Conservation (phyloP, 2,797 vertebrate species). For the Alosa sapidissima region DNA sequence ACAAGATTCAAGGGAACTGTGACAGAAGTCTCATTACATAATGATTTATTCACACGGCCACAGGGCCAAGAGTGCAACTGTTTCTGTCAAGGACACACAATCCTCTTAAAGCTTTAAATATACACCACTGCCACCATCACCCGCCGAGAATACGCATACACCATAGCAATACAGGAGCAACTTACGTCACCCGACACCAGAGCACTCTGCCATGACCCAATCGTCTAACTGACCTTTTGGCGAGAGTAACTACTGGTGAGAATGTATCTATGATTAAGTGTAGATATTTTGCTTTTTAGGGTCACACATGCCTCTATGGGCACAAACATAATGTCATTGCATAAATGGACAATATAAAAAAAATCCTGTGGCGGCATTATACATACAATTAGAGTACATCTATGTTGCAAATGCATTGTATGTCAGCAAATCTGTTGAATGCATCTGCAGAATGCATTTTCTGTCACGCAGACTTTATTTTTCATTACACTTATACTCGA, state of each 20-base stretch:
- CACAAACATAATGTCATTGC: not conserved
- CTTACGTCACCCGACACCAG: not conserved
- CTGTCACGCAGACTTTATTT: not conserved
- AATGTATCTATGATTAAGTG: not conserved
- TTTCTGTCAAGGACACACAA: conserved; percentile 47
- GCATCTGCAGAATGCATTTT: not conserved
- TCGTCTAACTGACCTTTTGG: not conserved
- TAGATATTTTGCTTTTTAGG: not conserved
- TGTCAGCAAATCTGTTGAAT: not conserved
- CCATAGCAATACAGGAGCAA: not conserved
- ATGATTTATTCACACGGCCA: not conserved
- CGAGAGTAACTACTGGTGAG: not conserved
- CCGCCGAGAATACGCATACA: not conserved
- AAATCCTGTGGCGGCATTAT: not conserved
- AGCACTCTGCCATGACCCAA: not conserved
- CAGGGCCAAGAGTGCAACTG: not conserved
- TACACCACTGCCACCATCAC: not conserved
- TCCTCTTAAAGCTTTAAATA: conserved; percentile 50
- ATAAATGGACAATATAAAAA: not conserved
- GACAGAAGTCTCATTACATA: not conserved
- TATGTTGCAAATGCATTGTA: not conserved
- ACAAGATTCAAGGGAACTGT: not conserved
- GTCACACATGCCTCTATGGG: not conserved
- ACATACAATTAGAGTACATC: not conserved
- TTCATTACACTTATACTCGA: not conserved